Evolutionary conservation across 1,140 invertebrate species (phyloP).

Genomic region (Papilio polytes): DNA sequence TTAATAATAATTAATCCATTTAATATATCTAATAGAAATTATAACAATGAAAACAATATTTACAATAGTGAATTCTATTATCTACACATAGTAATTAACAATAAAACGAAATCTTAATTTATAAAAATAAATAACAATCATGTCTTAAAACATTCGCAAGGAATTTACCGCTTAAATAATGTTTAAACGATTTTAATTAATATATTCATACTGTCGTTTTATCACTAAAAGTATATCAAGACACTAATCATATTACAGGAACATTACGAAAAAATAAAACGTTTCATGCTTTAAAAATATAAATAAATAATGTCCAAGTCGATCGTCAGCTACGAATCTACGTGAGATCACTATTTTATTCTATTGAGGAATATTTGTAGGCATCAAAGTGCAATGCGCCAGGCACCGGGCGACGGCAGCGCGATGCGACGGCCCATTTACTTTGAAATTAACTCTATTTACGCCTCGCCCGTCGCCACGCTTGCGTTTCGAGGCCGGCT

Average conservation of each 20-base stretch:
- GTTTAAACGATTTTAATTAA: conserved; percentile 21
- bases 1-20: conserved; percentile 57
- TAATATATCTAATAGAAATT: conserved; percentile 68
- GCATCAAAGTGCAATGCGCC: neutral
- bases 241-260: conserved; percentile 35
- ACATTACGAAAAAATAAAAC: conserved; percentile 47
- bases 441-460: conserved; percentile 42
- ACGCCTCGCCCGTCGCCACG: conserved; percentile 45
- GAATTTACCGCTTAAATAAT: conserved; percentile 28
- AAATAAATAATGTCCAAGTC: conserved; percentile 44
- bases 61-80: conserved; percentile 60
- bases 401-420: neutral
- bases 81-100: conserved; percentile 56
- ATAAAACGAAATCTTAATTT: conserved; percentile 56
- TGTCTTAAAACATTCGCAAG: conserved; percentile 25
- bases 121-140: conserved; percentile 75
- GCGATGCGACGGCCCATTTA: conserved; percentile 33
- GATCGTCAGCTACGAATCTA: conserved; percentile 53
- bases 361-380: conserved; percentile 33
- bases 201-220: conserved; percentile 22
- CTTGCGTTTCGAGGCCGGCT: neutral
- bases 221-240: conserved; percentile 23
- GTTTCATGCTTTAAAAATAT: conserved; percentile 42
- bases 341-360: conserved; percentile 65
- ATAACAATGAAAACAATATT: conserved; percentile 78